A percentile compares a stretch with the other conserved stretches of the same genome.
phyloP scores from a whole-genome alignment of 1,140 invertebrate genomes.

The Ruditapes philippinarum region DNA sequence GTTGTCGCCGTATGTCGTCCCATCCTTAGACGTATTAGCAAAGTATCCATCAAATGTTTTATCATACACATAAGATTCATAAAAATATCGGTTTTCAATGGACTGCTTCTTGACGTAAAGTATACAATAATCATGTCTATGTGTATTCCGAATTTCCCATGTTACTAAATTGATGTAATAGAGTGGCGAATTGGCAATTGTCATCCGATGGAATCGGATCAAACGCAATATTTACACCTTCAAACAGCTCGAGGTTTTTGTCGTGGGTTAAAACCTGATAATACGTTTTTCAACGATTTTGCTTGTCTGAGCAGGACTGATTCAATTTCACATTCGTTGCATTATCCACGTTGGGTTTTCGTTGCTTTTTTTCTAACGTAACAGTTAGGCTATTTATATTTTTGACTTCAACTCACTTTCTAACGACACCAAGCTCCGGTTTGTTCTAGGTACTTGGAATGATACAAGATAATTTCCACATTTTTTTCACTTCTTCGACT shows the following conservation, averaged over 20 bases:
- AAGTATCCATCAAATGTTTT: not conserved
- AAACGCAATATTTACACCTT: not conserved
- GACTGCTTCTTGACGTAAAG: not conserved
- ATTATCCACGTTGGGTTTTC: too few species aligned
- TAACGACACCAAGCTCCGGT: not conserved
- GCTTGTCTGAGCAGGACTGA: not conserved
- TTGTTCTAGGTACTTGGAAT: constrained; percentile 8
- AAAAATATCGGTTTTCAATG: not conserved
- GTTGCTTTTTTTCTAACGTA: not conserved
- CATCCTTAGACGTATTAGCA: not conserved
- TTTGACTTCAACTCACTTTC: constrained; percentile 9
- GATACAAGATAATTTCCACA: constrained; percentile 20
- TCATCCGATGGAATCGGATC: constrained; percentile 21
- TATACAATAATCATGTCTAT: too few species aligned
- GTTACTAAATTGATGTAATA: not conserved
- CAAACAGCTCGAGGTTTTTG: not conserved
- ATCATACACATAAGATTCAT: too few species aligned
- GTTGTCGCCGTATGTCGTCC: constrained; percentile 33
- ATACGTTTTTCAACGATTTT: not conserved
- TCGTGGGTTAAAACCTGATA: not conserved
- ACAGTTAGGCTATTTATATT: constrained; percentile 12
- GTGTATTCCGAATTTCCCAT: not conserved
- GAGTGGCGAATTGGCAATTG: constrained; percentile 30
- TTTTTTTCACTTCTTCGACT: not conserved
- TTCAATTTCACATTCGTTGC: not conserved